Evolutionary conservation across 2,888 invertebrate species (phyloP).

Genomic region (Noctua janthe): DNA sequence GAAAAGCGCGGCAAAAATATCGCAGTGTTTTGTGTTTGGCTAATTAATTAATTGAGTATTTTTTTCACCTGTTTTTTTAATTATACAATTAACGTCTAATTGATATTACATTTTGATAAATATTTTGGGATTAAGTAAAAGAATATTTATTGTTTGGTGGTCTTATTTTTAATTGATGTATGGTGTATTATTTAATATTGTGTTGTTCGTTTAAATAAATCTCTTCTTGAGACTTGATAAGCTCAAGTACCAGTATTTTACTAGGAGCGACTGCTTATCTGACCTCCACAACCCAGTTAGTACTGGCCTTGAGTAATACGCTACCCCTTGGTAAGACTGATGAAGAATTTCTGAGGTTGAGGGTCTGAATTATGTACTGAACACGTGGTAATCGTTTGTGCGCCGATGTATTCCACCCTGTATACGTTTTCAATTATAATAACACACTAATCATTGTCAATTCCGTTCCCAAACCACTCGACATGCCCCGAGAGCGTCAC

Average conservation of each 20-base stretch:
- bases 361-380: no score
- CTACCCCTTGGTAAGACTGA: no score
- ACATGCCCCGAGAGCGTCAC: constrained; percentile 1
- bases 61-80: constrained; percentile 43
- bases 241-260: no score
- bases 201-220: background rate
- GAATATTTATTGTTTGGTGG: constrained; percentile 20
- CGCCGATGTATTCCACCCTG: no score
- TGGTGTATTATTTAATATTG: background rate
- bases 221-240: background rate
- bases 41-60: constrained; percentile 60
- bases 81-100: constrained; percentile 37
- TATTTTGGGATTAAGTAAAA: constrained; percentile 9
- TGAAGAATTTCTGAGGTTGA: no score
- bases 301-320: no score
- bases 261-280: no score
- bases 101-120: constrained; percentile 33
- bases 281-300: no score
- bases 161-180: constrained; percentile 15
- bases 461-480: constrained; percentile 9
- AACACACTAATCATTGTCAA: background rate
- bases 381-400: no score
- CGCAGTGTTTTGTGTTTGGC: constrained; percentile 44
- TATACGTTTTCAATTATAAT: background rate
- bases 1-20: constrained; percentile 61